Conservation (phyloP, 2,888 invertebrate species). For the Holacanthella duospinosa region DNA sequence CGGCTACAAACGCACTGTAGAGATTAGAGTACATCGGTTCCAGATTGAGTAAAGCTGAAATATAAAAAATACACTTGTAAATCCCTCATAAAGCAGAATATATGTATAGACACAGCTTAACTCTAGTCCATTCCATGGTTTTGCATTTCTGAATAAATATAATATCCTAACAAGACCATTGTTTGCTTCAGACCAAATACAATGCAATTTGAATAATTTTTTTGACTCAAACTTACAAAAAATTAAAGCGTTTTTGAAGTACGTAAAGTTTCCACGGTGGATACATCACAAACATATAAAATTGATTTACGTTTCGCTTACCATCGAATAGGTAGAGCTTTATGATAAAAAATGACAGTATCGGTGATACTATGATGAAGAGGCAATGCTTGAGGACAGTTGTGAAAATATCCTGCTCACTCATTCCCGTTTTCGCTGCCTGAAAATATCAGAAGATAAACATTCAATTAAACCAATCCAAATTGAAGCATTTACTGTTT, state of each 20-base stretch:
- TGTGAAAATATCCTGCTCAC: constrained; percentile 61
- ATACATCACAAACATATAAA: too few relatives aligned
- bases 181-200: too few relatives aligned
- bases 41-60: constrained; percentile 46
- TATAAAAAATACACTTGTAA: constrained; percentile 8
- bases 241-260: too few relatives aligned
- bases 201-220: too few relatives aligned
- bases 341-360: constrained; percentile 59
- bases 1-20: constrained; percentile 64
- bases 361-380: constrained; percentile 63
- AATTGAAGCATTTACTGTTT: neutral
- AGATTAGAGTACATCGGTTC: constrained; percentile 57
- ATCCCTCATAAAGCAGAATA: neutral
- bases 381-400: constrained; percentile 65
- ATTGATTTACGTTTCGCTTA: too few relatives aligned
- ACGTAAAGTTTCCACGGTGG: too few relatives aligned
- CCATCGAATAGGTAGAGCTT: constrained; percentile 63
- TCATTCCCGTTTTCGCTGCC: constrained; percentile 43
- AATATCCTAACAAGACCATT: too few relatives aligned
- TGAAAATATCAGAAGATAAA: neutral
- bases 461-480: neutral
- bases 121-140: too few relatives aligned
- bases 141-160: too few relatives aligned
- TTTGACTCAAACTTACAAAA: too few relatives aligned
- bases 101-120: too few relatives aligned